Evolutionary conservation across 53 echinoderm and acorn worm genomes (phyloP), one percentile per base, ranked within the genome.

Genomic region (Crossaster papposus): DNA sequence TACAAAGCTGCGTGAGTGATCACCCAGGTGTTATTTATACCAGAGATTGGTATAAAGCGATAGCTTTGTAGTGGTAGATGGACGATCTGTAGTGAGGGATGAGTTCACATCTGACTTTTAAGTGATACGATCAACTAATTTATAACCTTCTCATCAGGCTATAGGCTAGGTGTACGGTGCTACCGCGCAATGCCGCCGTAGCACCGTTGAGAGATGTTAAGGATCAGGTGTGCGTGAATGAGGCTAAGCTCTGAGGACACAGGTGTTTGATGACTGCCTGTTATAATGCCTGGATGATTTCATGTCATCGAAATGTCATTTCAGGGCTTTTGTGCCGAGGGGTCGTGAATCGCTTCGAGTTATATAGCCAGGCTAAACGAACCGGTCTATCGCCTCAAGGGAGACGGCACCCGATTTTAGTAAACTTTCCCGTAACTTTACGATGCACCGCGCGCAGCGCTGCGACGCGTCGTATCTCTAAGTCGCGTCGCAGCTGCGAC

Each of bases 191-290:
- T 24, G 10, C 1, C n/a, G n/a, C n/a, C n/a, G 0, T 10, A 10
- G 24, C 68, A 68, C 17, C 68, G 28, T 58, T 23, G 28, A 6
- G 0, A 5, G 1, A 2, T 44, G 9, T 44, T n/a, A 22, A 68
- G 5, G 29, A 81, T 33, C 58, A 58, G 58, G 0, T 20, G 34
- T 54, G 31, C 15, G 58, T 32, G 55, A n/a, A 81, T 81, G 32
- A 81, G 58, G 31, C 58, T 11, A 22, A 63, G 11, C 30, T 34
- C 81, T 63, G 30, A 3, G 34, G 58, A 8, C 81, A 20, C 81
- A 81, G 81, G 81, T 81, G 81, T 81, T 44, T 30, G 31, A 18
- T 58, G 33, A 81, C 55, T 81, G 58, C 31, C n/a, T n/a, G n/a
- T n/a, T n/a, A 81, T 81, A 64, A 81, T 81, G 55, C 80, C 32